Base-by-base conservation (phyloP, 1,140 invertebrate genomes). In the Pseudoatta argentina region DNA sequence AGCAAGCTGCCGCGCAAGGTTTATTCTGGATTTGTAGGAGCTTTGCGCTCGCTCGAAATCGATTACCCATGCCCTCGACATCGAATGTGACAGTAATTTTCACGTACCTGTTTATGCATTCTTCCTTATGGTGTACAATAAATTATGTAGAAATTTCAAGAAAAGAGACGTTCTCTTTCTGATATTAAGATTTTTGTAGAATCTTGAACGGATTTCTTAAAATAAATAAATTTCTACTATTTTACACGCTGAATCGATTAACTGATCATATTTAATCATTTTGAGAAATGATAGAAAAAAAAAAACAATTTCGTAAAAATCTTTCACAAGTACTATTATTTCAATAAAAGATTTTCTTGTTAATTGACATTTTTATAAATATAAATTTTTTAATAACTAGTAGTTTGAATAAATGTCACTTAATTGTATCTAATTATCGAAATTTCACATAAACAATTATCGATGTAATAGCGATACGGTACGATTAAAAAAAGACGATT, bases 11-110 rank as follows among this genome's bases (percentile, higher is more conserved):
- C 66, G 51, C 51, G 78, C 51, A 3, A 57, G 66, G 21, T 81
- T 81, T 81, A 81, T 44, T 72, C 24, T 44, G 66, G 67, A 71
- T 72, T 81, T 71, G 21, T 39, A 81, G 66, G 16, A 72, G 78
- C 30, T 72, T 81, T 57, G 66, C 53, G 39, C 21, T 34, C 69
- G 78, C 18, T 24, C 8, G 30, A 14, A 81, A 81, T 81, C 48
- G 63, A 27, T 57, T 69, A 71, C 14, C 34, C 10, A 6, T 34
- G n/a, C 30, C 44, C 51, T 78, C 48, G n/a, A n/a, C 67, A 44
- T 53, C n/a, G 77, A 69, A 14, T 51, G 44, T 3, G 63, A 69
- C 21, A 39, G 44, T 53, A 51, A 78, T 27, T 53, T 53, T 53
- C 7, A 14, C 61, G 27, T 14, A 34, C 53, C 16, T 79, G 59